A percentile compares a stretch with the other conserved stretches of the same genome.
These are phyloP conservation scores for Buteo buteo DNA, from an alignment of 2,113 vertebrate genomes.

Conservation along the genomic window DNA sequence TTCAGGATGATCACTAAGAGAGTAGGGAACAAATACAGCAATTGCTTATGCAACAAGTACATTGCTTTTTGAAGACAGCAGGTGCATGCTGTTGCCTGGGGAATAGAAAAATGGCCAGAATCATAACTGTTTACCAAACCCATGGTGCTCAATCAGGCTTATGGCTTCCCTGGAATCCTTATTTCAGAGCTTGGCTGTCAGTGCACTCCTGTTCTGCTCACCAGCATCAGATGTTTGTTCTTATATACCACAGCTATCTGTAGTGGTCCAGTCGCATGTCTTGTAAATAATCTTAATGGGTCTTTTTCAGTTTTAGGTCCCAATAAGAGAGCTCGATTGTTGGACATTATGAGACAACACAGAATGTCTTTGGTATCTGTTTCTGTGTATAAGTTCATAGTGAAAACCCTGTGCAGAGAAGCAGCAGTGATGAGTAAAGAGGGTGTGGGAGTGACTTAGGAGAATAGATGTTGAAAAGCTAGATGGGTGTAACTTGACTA, in stretches of 20 bases:
- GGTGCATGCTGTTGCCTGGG: not conserved
- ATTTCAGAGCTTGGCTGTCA: not conserved
- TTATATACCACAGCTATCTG: not conserved
- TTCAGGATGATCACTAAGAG: not conserved
- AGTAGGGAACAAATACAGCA: not conserved
- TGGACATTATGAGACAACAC: not conserved
- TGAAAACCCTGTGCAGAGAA: not conserved
- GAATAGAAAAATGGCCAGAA: not conserved
- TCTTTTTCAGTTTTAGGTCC: not conserved
- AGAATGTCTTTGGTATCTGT: not conserved
- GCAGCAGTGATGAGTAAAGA: not conserved
- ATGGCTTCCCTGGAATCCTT: not conserved
- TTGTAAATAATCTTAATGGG: not conserved
- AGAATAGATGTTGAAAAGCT: not conserved
- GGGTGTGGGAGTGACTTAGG: not conserved
- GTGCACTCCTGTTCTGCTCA: not conserved
- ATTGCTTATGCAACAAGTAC: not conserved
- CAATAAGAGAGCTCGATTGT: not conserved
- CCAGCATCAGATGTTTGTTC: not conserved
- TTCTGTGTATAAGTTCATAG: not conserved
- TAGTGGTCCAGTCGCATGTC: not conserved
- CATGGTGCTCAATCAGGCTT: not conserved
- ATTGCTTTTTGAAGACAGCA: slow-evolving; percentile 2
- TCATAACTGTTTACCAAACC: not conserved
- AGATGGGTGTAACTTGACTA: not conserved